A percentile compares a stretch with the other conserved stretches of the same genome.
These are phyloP conservation scores for Eretmocerus hayati DNA, from an alignment of 2,888 invertebrate genomes.

Conservation along the genomic window DNA sequence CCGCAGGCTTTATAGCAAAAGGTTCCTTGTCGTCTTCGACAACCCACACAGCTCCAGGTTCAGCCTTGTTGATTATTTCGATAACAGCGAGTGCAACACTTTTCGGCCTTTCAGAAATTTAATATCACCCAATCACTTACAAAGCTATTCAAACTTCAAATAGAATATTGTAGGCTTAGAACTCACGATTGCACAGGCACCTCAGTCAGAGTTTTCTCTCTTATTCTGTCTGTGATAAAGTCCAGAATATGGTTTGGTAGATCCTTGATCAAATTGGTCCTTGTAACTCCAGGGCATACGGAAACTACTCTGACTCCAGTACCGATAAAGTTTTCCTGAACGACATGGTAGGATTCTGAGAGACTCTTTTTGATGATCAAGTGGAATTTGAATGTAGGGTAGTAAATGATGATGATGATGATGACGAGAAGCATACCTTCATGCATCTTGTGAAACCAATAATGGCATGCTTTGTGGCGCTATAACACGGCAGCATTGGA, in stretches of 20 bases:
- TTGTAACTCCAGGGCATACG: conserved; percentile 39
- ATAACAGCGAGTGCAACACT: conserved; percentile 24
- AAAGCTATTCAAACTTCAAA: neutral
- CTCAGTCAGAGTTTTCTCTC: conserved; percentile 22
- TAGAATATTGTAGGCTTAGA: neutral
- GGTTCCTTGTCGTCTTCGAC: conserved; percentile 22
- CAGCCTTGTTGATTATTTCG: conserved; percentile 23
- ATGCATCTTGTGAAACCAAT: conserved; percentile 32
- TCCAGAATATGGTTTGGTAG: conserved; percentile 22
- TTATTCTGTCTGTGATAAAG: conserved; percentile 28
- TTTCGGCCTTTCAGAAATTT: conserved; percentile 21
- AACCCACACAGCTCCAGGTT: conserved; percentile 27
- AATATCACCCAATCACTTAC: neutral
- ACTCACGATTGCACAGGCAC: conserved; percentile 35
- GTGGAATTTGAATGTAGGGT: neutral
- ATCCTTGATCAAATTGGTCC: conserved; percentile 31
- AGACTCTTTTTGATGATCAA: neutral
- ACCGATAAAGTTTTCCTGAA: conserved; percentile 25
- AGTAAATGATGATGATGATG: too few relatives aligned
- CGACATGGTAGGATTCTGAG: neutral
- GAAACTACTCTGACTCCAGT: conserved; percentile 38
- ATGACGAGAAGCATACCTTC: too few relatives aligned
- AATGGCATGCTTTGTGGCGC: conserved; percentile 51
- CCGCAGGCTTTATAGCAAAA: conserved; percentile 9
- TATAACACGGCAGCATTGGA: conserved; percentile 51